phyloP scores from a whole-genome alignment of 2,888 invertebrate genomes.

The Lasioglossum figueresi region DNA sequence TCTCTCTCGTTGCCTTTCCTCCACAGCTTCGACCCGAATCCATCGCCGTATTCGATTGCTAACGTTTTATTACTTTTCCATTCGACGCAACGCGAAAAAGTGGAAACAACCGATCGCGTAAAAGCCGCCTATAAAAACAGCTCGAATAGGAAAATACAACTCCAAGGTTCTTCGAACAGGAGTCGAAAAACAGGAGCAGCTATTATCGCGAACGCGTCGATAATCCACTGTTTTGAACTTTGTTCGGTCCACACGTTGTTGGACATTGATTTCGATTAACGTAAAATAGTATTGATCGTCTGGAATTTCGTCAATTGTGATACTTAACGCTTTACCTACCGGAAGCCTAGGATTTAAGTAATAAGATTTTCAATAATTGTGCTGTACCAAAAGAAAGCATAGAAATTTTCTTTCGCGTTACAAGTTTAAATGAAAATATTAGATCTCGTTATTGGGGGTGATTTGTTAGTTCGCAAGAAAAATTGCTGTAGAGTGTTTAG shows the following conservation, averaged over 20 bases:
- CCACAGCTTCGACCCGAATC: slow-evolving; percentile 37
- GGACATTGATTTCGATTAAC: not conserved
- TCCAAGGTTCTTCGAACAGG: slow-evolving; percentile 10
- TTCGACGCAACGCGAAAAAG: slow-evolving; percentile 24
- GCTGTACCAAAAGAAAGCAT: no score
- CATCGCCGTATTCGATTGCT: slow-evolving; percentile 49
- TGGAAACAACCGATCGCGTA: slow-evolving; percentile 9
- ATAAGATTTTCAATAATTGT: no score
- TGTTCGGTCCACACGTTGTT: not conserved
- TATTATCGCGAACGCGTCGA: not conserved
- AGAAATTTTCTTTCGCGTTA: no score
- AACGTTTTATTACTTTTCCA: slow-evolving; percentile 60
- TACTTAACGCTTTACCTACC: no score
- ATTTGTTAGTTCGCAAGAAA: no score
- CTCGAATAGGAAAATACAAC: slow-evolving; percentile 30
- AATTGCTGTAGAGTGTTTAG: no score
- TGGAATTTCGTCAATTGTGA: not conserved
- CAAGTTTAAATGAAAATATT: no score
- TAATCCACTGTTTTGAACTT: not conserved
- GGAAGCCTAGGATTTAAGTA: no score
- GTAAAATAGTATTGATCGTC: not conserved
- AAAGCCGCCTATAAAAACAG: slow-evolving; percentile 41
- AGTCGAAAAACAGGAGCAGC: slow-evolving; percentile 12
- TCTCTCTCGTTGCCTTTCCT: slow-evolving; percentile 13
- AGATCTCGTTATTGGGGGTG: no score